These are phyloP conservation scores for Centrocercus urophasianus DNA, from an alignment of 2,113 vertebrate species.

Conservation along the genomic window DNA sequence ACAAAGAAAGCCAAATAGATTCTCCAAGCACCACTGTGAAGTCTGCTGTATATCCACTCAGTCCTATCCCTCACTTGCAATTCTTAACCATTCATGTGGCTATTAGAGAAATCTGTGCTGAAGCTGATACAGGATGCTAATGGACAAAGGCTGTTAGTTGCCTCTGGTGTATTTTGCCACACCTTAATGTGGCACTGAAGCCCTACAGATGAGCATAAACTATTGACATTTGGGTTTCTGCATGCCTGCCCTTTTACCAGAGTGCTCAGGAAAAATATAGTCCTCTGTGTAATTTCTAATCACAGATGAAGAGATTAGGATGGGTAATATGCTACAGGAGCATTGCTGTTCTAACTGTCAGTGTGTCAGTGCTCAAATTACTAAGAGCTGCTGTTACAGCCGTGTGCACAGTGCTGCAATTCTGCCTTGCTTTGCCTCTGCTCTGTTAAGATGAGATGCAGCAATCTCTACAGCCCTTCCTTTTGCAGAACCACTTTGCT, in stretches of 20 bases:
- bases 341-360: background rate
- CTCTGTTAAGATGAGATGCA: rapidly evolving
- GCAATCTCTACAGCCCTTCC: background rate
- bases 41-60: background rate
- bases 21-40: background rate
- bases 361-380: background rate
- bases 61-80: rapidly evolving
- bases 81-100: background rate
- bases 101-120: background rate
- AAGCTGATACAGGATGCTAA: rapidly evolving
- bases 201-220: background rate
- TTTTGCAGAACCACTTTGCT: background rate
- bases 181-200: background rate
- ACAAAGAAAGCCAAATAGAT: background rate
- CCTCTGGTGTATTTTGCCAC: background rate
- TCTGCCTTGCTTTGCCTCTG: background rate
- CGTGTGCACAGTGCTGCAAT: rapidly evolving
- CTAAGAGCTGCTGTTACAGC: rapidly evolving
- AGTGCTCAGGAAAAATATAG: background rate
- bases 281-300: rapidly evolving
- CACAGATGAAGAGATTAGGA: background rate
- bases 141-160: background rate
- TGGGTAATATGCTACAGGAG: background rate
- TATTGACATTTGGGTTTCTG: background rate
- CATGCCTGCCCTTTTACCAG: background rate